phyloP scores from a whole-genome alignment of 1,140 invertebrate genomes.

The Drosophila chauvacae region DNA sequence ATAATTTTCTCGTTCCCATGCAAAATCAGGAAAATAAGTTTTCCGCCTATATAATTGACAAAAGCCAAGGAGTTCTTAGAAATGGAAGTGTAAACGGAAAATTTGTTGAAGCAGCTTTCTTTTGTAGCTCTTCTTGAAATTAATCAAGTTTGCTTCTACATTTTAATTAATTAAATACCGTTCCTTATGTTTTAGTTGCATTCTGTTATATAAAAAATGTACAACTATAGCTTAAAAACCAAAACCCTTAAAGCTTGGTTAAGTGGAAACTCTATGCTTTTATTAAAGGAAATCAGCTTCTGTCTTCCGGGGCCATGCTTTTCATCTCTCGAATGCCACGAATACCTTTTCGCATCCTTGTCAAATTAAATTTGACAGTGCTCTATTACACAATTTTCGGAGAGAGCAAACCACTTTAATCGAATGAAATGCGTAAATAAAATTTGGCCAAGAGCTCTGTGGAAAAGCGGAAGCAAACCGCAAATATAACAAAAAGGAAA shows the following conservation, averaged over 20 bases:
- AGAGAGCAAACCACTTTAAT: conserved; percentile 55
- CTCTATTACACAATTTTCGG: conserved; percentile 70
- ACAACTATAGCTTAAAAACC: background rate
- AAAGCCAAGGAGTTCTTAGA: conserved; percentile 1
- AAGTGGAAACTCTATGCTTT: conserved; percentile 1
- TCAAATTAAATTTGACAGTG: conserved; percentile 69
- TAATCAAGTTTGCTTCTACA: no score
- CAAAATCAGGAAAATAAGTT: conserved; percentile 14
- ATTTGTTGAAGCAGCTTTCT: background rate
- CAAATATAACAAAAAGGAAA: conserved; percentile 31
- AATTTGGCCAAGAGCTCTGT: conserved; percentile 45
- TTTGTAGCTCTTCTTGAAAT: background rate
- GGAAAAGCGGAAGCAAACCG: conserved; percentile 32
- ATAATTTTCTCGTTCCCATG: conserved; percentile 31
- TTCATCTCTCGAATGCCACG: conserved; percentile 6
- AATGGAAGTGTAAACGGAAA: background rate
- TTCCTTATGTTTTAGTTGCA: background rate
- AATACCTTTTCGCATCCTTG: conserved; percentile 46
- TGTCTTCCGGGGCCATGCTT: conserved; percentile 13
- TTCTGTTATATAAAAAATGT: background rate
- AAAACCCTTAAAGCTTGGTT: background rate
- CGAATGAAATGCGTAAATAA: conserved; percentile 75
- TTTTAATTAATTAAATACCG: background rate
- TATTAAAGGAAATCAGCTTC: conserved; percentile 20
- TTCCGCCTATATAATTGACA: conserved; percentile 14